Evolutionary conservation across 2,888 invertebrate species (phyloP).

Genomic region (Tineola bisselliella): DNA sequence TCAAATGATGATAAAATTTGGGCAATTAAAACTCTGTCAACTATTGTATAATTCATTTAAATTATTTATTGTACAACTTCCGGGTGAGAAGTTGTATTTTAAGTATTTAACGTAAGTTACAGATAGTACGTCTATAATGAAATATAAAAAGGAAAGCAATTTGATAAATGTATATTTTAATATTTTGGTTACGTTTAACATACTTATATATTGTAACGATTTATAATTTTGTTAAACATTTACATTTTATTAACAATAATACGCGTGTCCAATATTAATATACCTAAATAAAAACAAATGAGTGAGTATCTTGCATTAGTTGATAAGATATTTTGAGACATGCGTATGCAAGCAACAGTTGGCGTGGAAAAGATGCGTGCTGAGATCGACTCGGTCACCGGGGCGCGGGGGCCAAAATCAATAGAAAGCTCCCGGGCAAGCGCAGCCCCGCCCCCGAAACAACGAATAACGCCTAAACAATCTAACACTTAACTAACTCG

Average conservation of each 20-base stretch:
- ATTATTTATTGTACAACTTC: not conserved
- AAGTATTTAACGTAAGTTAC: not conserved
- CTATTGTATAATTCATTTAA: constrained; percentile 1
- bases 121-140: no score
- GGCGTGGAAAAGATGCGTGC: constrained; percentile 44
- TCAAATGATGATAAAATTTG: not conserved
- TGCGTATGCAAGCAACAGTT: constrained; percentile 51
- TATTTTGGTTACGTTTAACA: no score
- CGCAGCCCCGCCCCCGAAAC: constrained; percentile 29
- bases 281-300: not conserved
- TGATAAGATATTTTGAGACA: not conserved
- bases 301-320: not conserved
- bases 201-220: no score
- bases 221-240: no score
- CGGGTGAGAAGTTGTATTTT: not conserved
- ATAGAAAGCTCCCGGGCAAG: constrained; percentile 42
- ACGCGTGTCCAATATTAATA: not conserved
- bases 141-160: no score
- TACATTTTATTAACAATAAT: no score
- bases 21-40: not conserved
- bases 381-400: constrained; percentile 27
- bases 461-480: constrained; percentile 4
- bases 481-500: not conserved
- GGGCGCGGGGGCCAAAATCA: constrained; percentile 44
- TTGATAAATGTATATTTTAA: no score